phyloP scores from a whole-genome alignment of 2,113 vertebrate genomes.

The Carassius auratus region DNA sequence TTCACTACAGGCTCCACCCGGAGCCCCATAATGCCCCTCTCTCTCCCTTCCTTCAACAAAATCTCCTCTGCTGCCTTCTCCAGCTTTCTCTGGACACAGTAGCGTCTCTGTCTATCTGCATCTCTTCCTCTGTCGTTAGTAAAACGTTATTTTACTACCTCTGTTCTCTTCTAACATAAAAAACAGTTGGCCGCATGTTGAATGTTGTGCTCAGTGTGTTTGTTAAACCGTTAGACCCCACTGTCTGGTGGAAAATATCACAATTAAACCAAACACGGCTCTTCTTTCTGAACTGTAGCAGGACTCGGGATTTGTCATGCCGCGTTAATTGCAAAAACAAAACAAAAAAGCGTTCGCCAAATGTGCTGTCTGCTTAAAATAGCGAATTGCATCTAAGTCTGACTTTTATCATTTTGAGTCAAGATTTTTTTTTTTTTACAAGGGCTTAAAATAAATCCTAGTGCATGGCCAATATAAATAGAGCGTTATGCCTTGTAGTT shows the following conservation, averaged over 20 bases:
- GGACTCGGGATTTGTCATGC: not conserved
- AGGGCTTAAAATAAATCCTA: slow-evolving; percentile 14
- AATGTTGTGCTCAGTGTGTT: slow-evolving; percentile 1
- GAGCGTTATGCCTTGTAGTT: not conserved
- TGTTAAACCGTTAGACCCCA: not conserved
- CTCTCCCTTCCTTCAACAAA: slow-evolving; percentile 61
- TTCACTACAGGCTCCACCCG: slow-evolving; percentile 84
- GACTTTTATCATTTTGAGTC: not conserved
- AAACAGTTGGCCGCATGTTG: not conserved
- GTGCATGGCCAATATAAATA: slow-evolving; percentile 5
- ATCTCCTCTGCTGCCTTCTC: slow-evolving; percentile 72
- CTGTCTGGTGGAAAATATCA: not conserved
- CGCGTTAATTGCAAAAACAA: too few relatives aligned
- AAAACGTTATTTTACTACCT: not conserved
- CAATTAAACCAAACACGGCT: not conserved
- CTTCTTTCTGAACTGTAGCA: not conserved
- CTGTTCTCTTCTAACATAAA: not conserved
- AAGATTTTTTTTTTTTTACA: not conserved
- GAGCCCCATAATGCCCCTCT: slow-evolving; percentile 72
- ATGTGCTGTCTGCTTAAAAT: not conserved
- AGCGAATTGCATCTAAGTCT: not conserved
- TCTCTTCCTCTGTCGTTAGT: not conserved
- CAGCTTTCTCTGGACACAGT: slow-evolving; percentile 46
- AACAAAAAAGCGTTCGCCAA: not conserved
- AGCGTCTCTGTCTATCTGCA: slow-evolving; percentile 46